A percentile compares a stretch with the other conserved stretches of the same genome.
Conservation (phyloP, 2,888 invertebrate species). For the Ophion obscuratus region DNA sequence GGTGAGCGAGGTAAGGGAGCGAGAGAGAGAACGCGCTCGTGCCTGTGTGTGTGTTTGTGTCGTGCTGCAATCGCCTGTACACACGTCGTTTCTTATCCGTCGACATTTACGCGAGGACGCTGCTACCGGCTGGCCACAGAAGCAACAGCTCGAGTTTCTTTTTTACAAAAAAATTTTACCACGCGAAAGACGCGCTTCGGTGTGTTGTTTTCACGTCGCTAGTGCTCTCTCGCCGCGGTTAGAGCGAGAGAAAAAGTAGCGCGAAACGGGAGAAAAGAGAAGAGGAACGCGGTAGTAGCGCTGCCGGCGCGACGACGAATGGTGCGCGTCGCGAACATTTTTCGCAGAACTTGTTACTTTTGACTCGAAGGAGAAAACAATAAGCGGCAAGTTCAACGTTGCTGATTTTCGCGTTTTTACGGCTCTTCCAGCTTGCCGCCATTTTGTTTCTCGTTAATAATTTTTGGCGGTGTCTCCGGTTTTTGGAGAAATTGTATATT, state of each 20-base stretch:
- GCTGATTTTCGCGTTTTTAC: background rate
- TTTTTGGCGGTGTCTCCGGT: background rate
- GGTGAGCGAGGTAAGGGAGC: conserved; percentile 19
- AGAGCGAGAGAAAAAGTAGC: background rate
- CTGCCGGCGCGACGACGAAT: conserved; percentile 49
- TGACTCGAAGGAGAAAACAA: conserved; percentile 26
- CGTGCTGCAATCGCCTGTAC: conserved; percentile 2
- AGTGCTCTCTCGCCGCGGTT: background rate
- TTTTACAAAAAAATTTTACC: too few species aligned
- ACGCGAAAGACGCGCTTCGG: too few species aligned
- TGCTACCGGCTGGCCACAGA: conserved; percentile 46
- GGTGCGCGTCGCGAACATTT: conserved; percentile 41
- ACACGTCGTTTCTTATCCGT: conserved; percentile 37
- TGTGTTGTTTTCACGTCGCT: background rate
- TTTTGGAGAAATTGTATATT: background rate
- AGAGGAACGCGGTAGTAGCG: conserved; percentile 19
- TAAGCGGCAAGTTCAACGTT: conserved; percentile 13
- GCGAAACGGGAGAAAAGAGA: conserved; percentile 21
- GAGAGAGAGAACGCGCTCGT: conserved; percentile 22
- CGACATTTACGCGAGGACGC: conserved; percentile 55
- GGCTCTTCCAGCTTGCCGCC: conserved; percentile 6
- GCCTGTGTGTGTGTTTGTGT: conserved; percentile 15
- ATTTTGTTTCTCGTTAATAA: conserved; percentile 18
- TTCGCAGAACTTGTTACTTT: conserved; percentile 20
- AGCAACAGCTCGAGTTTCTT: conserved; percentile 43